Conservation (phyloP, 2,113 vertebrate species). For the Chiloscyllium plagiosum region DNA sequence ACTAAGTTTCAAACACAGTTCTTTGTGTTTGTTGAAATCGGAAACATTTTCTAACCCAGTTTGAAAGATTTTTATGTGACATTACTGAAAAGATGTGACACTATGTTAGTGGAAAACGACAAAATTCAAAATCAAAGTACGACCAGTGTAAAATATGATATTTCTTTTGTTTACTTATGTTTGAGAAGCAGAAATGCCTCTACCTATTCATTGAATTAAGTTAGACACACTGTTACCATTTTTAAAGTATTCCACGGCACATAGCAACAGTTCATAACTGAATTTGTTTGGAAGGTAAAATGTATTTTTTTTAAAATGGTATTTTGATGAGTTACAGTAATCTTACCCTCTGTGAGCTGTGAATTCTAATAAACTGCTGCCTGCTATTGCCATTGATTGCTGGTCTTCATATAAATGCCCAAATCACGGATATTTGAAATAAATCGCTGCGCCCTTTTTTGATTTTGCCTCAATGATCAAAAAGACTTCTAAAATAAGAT, state of each 20-base stretch:
- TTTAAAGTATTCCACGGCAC: too few relatives aligned
- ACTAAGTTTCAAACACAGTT: background rate
- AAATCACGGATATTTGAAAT: background rate
- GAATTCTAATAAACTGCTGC: background rate
- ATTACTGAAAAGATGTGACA: background rate
- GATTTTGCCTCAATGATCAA: background rate
- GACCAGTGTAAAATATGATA: too few relatives aligned
- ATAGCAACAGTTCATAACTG: background rate
- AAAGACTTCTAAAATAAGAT: background rate
- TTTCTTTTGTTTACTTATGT: background rate
- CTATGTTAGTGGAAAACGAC: background rate
- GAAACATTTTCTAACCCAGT: background rate
- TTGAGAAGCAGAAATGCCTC: background rate
- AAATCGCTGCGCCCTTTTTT: background rate
- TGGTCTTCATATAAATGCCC: background rate
- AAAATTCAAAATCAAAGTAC: too few relatives aligned
- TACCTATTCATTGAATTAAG: background rate
- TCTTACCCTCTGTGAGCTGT: background rate
- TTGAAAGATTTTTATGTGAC: background rate
- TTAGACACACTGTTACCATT: background rate
- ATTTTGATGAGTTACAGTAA: background rate
- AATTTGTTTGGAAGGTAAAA: background rate
- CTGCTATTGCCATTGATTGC: background rate
- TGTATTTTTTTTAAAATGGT: background rate
- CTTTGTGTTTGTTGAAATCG: background rate